phyloP scores from a whole-genome alignment of 2,113 vertebrate genomes.

The Mustela nigripes region DNA sequence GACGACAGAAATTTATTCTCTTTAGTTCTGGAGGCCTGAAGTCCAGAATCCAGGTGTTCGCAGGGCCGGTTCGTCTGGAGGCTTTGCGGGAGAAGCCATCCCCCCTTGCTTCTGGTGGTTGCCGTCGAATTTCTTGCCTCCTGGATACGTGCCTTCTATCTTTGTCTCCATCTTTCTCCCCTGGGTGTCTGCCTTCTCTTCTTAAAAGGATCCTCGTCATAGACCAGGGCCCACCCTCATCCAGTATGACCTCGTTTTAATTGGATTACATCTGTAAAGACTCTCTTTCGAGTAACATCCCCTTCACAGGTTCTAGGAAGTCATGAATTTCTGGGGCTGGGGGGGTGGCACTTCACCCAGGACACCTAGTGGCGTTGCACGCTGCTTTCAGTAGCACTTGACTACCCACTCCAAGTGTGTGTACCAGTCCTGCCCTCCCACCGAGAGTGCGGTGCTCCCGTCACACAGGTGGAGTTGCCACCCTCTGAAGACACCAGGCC shows the following conservation, averaged over 20 bases:
- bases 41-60: neutral
- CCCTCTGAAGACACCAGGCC: neutral
- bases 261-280: neutral
- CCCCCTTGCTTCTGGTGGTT: neutral
- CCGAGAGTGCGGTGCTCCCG: neutral
- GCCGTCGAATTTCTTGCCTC: neutral
- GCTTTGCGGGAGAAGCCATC: neutral
- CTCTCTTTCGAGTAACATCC: neutral
- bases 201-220: neutral
- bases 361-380: neutral
- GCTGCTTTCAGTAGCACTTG: neutral
- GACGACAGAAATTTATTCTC: neutral
- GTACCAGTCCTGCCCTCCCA: neutral
- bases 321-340: neutral
- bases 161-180: neutral
- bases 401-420: neutral
- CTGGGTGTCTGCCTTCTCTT: neutral
- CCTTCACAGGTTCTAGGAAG: neutral
- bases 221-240: neutral
- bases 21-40: neutral
- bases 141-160: fast-evolving
- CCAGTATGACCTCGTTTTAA: neutral
- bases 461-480: neutral
- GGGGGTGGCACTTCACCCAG: neutral
- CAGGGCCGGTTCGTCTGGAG: neutral